Base-by-base conservation (phyloP, 64 coral and sea anemone species). In the Hydrozoanthus tunicans region DNA sequence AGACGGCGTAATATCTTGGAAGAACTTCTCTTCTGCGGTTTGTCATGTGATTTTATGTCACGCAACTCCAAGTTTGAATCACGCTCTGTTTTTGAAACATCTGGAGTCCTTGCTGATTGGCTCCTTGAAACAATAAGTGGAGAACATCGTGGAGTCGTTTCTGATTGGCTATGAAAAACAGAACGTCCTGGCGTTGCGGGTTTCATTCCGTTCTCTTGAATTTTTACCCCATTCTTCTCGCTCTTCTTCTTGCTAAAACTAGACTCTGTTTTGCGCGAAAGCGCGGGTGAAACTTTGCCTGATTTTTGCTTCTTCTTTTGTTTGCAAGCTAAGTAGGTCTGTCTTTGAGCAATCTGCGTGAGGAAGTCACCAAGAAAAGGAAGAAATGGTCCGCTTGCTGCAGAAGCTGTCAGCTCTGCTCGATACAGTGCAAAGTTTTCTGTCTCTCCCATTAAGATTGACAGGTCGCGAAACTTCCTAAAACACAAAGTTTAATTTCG, bases 321-420 rank as follows among this genome's bases (percentile, higher is more conserved):
- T 62, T 64, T 90, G 13, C 89, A 95, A 12, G 97, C 83, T 84
- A 96, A 71, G 66, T 95, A 99, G 2, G 97, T 86, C 77, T 99
- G 90, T 15, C 83, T 94, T 70, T 99, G 97, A 9, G 94, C 97
- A 17, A 99, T 99, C 81, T 99, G 94, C 8, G 97, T 99, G 4
- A 99, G 77, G 15, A 99, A 99, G 77, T 99, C 94, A 5, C 97
- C 97, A 55, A 99, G 92, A 80, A 99, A 99, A 3, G 94, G 92
- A 60, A 99, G 69, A 77, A 90, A 99, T 1, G 94, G 89, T 10
- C 94, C 92, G 62, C 65, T 95, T 24, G 77, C 62, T 3, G 89
- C 59, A 65, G 63, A 86, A 20, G 62, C 93, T 6, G 92, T 89
- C 27, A 98, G 58, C 67, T 98, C 93, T 4, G 63, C 15, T 7